These are phyloP conservation scores for Nematolebias whitei DNA, from an alignment of 2,113 vertebrate species.

Conservation along the genomic window DNA sequence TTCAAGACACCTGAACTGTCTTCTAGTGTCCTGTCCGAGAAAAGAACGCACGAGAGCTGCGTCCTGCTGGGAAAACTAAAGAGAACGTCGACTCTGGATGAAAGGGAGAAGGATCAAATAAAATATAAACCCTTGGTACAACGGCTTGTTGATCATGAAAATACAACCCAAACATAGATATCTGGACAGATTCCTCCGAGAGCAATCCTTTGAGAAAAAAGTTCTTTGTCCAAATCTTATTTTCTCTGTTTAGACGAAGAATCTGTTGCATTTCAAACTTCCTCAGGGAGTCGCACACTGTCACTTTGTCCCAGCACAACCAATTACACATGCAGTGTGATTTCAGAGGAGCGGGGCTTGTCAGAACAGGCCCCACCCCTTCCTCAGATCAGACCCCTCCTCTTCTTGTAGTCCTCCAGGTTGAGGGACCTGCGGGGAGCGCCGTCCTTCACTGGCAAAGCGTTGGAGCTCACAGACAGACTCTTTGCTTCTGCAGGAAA, in stretches of 20 bases:
- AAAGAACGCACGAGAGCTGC: constrained; percentile 49
- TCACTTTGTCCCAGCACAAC: constrained; percentile 24
- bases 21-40: constrained; percentile 61
- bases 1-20: constrained; percentile 55
- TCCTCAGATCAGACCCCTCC: constrained; percentile 98
- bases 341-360: constrained; percentile 27
- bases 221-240: constrained; percentile 61
- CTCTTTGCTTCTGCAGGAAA: constrained; percentile 91
- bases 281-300: constrained; percentile 21
- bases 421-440: constrained; percentile 95
- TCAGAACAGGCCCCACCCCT: constrained; percentile 97
- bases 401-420: constrained; percentile 99
- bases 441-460: constrained; percentile 95
- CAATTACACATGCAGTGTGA: constrained; percentile 58
- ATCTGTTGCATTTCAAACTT: constrained; percentile 52
- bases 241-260: constrained; percentile 75
- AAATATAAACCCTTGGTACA: constrained; percentile 43
- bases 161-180: constrained; percentile 42
- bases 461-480: constrained; percentile 94
- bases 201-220: constrained; percentile 66
- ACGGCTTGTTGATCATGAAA: constrained; percentile 57
- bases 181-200: constrained; percentile 58
- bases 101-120: constrained; percentile 61
- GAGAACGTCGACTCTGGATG: constrained; percentile 40
- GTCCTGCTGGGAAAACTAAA: constrained; percentile 40